These are phyloP conservation scores for Rhamphomyia laevipes DNA, from an alignment of 2,888 invertebrate species.

Conservation along the genomic window DNA sequence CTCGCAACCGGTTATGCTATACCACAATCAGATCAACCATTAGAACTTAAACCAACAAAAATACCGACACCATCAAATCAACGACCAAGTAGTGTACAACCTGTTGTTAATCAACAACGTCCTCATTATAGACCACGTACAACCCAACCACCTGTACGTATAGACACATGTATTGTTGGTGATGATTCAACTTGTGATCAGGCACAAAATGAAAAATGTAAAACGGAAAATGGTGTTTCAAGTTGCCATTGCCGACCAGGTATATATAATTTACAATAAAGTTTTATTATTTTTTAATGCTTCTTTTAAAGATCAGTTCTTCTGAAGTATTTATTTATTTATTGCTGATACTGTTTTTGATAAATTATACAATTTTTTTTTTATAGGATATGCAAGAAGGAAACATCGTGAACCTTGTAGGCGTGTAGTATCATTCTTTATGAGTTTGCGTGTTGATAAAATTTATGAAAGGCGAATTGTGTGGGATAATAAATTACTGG, in stretches of 20 bases:
- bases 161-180: conserved; percentile 89
- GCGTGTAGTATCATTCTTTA: conserved; percentile 62
- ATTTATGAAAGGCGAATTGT: conserved; percentile 67
- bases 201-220: conserved; percentile 76
- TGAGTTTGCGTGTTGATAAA: conserved; percentile 71
- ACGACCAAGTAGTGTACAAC: conserved; percentile 18
- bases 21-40: conserved; percentile 47
- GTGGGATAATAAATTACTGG: conserved; percentile 63
- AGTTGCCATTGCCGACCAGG: conserved; percentile 80
- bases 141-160: conserved; percentile 44
- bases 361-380: neutral
- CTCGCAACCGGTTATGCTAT: conserved; percentile 49
- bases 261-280: conserved; percentile 16
- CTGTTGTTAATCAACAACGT: conserved; percentile 45
- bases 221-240: conserved; percentile 74
- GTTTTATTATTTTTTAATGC: neutral
- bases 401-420: conserved; percentile 66
- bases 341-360: conserved; percentile 10
- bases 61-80: conserved; percentile 49
- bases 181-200: conserved; percentile 84
- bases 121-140: conserved; percentile 45
- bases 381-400: conserved; percentile 48
- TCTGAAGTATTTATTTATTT: neutral
- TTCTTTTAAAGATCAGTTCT: neutral
- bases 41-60: conserved; percentile 42